Evolutionary conservation across 2,797 vertebrate genomes (phyloP).

Genomic region (Hozukius guyotensis): DNA sequence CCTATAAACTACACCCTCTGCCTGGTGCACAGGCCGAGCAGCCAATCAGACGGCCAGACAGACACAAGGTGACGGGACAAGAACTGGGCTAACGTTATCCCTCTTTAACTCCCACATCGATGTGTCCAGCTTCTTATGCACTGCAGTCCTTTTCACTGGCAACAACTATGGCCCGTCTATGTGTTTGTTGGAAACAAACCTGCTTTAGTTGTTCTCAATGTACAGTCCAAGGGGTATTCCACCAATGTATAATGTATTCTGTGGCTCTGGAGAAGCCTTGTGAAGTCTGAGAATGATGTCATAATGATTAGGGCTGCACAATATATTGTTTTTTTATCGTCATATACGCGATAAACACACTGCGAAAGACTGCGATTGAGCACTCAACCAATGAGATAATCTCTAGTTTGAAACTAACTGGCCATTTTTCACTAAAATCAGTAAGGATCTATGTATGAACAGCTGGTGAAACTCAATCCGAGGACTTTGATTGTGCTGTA

Average conservation of each 20-base stretch:
- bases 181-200: background rate
- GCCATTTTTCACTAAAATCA: background rate
- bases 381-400: background rate
- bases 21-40: background rate
- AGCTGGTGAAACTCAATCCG: background rate
- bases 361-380: no score
- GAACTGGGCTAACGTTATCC: background rate
- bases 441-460: background rate
- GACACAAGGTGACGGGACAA: background rate
- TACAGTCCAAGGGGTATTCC: background rate
- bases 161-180: no score
- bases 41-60: conserved; percentile 20
- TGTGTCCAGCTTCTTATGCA: background rate
- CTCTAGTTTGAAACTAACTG: background rate
- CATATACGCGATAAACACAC: no score
- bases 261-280: no score
- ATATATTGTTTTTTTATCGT: no score
- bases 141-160: background rate
- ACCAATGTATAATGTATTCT: background rate
- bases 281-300: no score
- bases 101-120: background rate
- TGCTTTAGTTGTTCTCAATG: background rate
- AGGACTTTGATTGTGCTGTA: background rate
- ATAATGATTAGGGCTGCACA: no score
- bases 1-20: conserved; percentile 31